Base-by-base conservation (phyloP, 2,888 invertebrate genomes). In the Megaustenia siamemsis region DNA sequence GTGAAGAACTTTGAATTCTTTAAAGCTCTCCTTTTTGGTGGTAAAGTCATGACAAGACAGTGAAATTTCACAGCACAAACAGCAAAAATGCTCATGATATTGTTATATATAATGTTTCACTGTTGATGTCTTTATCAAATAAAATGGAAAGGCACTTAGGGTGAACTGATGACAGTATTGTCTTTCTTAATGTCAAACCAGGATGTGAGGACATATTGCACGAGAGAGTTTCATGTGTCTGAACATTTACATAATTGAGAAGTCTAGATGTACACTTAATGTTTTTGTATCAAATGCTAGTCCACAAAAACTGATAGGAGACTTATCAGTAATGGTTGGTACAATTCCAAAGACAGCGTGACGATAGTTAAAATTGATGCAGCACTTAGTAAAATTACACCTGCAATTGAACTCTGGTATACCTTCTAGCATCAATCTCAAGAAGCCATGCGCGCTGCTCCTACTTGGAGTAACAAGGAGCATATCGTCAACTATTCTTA, bases 401-500 rank as follows among this genome's bases (percentile, higher is more conserved):
- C 79, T 78, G 69, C 91, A 92, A 83, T 92, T 91, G 85, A 91
- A 93, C 35, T 90, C 90, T 35, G 88, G 83, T 49, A 90, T 86
- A 24, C 93, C 93, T 79, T 87, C 85, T 8, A 88, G 78, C 89
- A 92, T 90, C 18, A 53, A 81, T 3, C 83, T 66, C 8, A 93
- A 88, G 83, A 93, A 93, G 1, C 56, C n/a, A 21, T 86, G 84
- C 49, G 93, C 92, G 15, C 87, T 87, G 1, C 89, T 84, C 73
- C 85, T 87, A 43, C 88, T 71, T 8, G 92, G 92, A 5, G 93
- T 91, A n/a, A 93, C 89, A 87, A 89, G 91, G 24, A 93, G 87
- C 86, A 90, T 92, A 87, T 93, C 93, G 88, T 93, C 93, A 4
- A 93, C 91, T 77, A 92, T 89, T 43, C 93, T 89, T 87, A 93